Base-by-base conservation (phyloP, 2,888 invertebrate genomes). In the Cancer borealis region DNA sequence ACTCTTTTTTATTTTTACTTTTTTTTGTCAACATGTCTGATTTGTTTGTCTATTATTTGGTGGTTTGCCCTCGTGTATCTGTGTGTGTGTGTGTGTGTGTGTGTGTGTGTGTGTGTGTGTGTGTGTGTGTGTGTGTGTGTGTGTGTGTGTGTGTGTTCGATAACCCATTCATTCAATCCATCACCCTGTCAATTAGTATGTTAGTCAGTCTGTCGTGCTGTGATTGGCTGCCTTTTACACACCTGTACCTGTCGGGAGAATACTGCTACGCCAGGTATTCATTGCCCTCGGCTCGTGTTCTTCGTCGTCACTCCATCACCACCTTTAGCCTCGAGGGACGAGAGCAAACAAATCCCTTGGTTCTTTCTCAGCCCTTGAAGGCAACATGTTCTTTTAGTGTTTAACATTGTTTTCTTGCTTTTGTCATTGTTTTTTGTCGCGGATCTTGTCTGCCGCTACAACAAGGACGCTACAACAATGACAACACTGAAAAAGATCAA, bases 91-190 rank as follows among this genome's bases (percentile, higher is more conserved):
- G 8, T 54, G 54, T 54, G 3, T 54, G 54, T 6, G 54, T 54
- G 54, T 54, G 54, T 54, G 54, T 54, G 54, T 54, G 66, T 66
- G 66, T 66, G 66, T 88, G 66, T 66, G 66, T 66, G 66, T 66
- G 66, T 66, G 66, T 66, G 66, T 66, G 66, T n/a, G 66, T 66
- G 66, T 66, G 66, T 66, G 66, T n/a, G 66, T 66, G 66, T n/a
- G 66, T 66, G 66, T n/a, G 66, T 66, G 66, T 66, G 66, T n/a
- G 66, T 66, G 66, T 66, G 66, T 66, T 1, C 8, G 73, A n/a
- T 54, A 54, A 54, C 54, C 12, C 54, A 0, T 54, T 26, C 5
- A 73, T 73, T 73, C n/a, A n/a, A 21, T n/a, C 21, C 26, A 73
- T 17, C 73, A 6, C 3, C 26, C n/a, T 73, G n/a, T 73, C 73